Percentiles rank a stretch among this genome's conserved stretches.
Evolutionary conservation across 2,888 invertebrate genomes (phyloP).

Genomic region (Metacarcinus magister): DNA sequence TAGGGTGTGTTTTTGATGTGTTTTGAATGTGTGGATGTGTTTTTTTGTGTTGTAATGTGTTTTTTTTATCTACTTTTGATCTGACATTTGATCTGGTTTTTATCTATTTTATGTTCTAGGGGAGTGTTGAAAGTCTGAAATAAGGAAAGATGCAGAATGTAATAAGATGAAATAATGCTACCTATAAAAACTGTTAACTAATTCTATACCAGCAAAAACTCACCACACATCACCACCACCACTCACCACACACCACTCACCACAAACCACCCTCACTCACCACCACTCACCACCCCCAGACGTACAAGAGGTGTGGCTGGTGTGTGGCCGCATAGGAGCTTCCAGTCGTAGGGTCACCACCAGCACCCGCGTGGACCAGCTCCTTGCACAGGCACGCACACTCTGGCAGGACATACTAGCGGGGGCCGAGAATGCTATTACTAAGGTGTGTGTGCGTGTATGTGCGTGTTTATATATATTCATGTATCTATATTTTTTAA

Average conservation of each 20-base stretch:
- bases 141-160: too few species aligned
- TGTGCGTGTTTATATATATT: too few species aligned
- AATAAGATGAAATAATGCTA: too few species aligned
- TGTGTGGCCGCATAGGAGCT: conserved; percentile 85
- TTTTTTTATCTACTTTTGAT: too few species aligned
- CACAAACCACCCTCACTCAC: not conserved
- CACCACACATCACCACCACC: not conserved
- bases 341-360: conserved; percentile 84
- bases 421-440: not conserved
- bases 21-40: not conserved
- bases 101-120: too few species aligned
- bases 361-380: conserved; percentile 84
- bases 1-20: not conserved
- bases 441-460: conserved; percentile 55
- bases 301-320: conserved; percentile 86
- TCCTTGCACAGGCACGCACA: conserved; percentile 85
- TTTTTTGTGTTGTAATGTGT: too few species aligned
- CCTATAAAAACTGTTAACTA: too few species aligned
- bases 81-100: too few species aligned
- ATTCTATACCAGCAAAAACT: not conserved
- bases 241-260: not conserved
- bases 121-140: too few species aligned
- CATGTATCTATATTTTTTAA: too few species aligned
- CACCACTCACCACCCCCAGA: conserved; percentile 83
- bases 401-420: conserved; percentile 84